Conservation (phyloP, 2,888 invertebrate species). For the Cantharis nigra region DNA sequence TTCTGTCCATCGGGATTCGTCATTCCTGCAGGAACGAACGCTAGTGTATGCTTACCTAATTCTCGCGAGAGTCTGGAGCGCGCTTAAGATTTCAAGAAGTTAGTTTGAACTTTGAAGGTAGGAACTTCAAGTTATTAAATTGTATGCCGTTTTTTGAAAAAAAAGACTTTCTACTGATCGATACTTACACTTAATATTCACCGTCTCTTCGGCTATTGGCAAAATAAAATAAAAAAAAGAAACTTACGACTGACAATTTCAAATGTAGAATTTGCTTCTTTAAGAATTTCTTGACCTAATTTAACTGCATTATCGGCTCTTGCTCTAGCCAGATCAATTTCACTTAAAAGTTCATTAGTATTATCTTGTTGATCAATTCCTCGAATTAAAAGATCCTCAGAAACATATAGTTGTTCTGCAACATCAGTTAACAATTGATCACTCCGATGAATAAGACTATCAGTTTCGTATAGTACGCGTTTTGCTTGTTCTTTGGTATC, state of each 20-base stretch:
- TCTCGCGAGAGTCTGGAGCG: too few relatives aligned
- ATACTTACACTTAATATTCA: too few relatives aligned
- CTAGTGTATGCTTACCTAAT: too few relatives aligned
- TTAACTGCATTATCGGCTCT: conserved; percentile 83
- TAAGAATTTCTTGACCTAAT: conserved; percentile 79
- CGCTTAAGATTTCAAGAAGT: too few relatives aligned
- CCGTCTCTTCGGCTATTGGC: too few relatives aligned
- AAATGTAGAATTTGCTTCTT: conserved; percentile 79
- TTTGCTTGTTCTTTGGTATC: conserved; percentile 72
- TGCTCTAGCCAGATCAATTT: conserved; percentile 75
- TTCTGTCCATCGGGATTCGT: too few relatives aligned
- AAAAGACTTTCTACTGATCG: too few relatives aligned
- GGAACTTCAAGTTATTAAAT: too few relatives aligned
- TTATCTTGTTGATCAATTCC: conserved; percentile 73
- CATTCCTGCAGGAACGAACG: too few relatives aligned
- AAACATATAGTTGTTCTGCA: conserved; percentile 66
- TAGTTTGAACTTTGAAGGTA: too few relatives aligned
- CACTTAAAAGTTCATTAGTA: conserved; percentile 78
- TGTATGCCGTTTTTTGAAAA: too few relatives aligned
- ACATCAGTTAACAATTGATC: conserved; percentile 65
- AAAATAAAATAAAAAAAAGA: neutral
- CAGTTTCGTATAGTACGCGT: conserved; percentile 60
- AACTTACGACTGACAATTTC: conserved; percentile 69
- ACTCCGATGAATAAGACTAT: conserved; percentile 60
- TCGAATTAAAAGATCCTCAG: conserved; percentile 69